Conservation (phyloP, 2,113 vertebrate species). For the Hystrix brachyura region DNA sequence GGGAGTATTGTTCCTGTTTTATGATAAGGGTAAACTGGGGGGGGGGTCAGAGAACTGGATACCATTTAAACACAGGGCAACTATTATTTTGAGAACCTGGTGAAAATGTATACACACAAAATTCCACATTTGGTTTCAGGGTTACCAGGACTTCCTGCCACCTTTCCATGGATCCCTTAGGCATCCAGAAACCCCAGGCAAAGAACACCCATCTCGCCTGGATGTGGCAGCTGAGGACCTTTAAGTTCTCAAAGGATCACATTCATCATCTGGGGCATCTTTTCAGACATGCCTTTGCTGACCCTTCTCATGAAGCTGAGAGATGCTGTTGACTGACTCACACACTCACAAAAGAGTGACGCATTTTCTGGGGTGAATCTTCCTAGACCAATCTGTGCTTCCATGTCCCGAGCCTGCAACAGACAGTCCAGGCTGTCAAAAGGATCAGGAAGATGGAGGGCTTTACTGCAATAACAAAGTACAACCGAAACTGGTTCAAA, state of each 20-base stretch:
- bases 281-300: neutral
- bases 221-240: neutral
- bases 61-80: slow-evolving; percentile 6
- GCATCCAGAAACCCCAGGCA: neutral
- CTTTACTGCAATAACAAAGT: neutral
- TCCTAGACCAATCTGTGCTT: neutral
- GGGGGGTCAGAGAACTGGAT: neutral
- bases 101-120: neutral
- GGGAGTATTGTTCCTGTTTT: neutral
- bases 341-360: neutral
- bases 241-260: neutral
- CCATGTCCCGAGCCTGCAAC: neutral
- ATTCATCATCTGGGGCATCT: neutral
- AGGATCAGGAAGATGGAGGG: neutral
- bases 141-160: neutral
- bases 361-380: neutral
- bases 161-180: neutral
- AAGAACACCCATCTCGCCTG: neutral
- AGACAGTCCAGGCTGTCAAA: neutral
- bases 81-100: neutral
- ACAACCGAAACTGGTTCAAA: neutral
- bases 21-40: neutral
- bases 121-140: neutral
- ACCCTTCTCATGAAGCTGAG: neutral
- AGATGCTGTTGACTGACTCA: slow-evolving; percentile 13